phyloP scores from a whole-genome alignment of 2,113 vertebrate genomes.

The Catharus bicknelli region DNA sequence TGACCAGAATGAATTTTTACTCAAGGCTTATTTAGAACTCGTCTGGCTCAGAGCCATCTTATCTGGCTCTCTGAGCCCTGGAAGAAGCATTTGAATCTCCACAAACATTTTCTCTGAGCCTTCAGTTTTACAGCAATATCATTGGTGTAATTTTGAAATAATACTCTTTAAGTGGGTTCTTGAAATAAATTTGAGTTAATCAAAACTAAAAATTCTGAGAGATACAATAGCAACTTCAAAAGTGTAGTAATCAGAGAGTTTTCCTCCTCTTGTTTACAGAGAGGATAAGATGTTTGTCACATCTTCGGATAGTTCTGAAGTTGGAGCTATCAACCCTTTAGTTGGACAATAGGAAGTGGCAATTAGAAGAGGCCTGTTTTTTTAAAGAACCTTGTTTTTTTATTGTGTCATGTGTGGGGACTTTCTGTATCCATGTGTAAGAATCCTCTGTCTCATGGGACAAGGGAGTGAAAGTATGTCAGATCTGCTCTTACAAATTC shows the following conservation, averaged over 20 bases:
- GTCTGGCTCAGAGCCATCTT: not conserved
- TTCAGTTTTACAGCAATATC: not conserved
- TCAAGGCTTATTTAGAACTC: constrained; percentile 24
- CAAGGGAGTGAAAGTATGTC: not conserved
- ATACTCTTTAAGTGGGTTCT: not conserved
- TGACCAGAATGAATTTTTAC: not conserved
- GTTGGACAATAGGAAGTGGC: not conserved
- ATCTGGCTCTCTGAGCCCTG: not conserved
- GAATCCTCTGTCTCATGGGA: not conserved
- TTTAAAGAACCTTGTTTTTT: not conserved
- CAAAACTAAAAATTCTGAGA: not conserved
- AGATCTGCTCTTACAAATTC: not conserved
- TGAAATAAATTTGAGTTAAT: not conserved
- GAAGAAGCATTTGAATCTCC: not conserved
- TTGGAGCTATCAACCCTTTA: not conserved
- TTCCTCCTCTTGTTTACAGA: not conserved
- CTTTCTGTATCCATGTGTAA: not conserved
- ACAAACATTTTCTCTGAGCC: not conserved
- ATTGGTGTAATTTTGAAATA: not conserved
- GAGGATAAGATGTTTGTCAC: not conserved
- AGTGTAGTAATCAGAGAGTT: not conserved
- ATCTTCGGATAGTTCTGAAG: not conserved
- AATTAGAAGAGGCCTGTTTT: not conserved
- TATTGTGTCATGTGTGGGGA: not conserved
- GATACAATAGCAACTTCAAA: not conserved